Evolutionary conservation across 2,113 vertebrate genomes (phyloP).

Genomic region (Sturnus vulgaris): DNA sequence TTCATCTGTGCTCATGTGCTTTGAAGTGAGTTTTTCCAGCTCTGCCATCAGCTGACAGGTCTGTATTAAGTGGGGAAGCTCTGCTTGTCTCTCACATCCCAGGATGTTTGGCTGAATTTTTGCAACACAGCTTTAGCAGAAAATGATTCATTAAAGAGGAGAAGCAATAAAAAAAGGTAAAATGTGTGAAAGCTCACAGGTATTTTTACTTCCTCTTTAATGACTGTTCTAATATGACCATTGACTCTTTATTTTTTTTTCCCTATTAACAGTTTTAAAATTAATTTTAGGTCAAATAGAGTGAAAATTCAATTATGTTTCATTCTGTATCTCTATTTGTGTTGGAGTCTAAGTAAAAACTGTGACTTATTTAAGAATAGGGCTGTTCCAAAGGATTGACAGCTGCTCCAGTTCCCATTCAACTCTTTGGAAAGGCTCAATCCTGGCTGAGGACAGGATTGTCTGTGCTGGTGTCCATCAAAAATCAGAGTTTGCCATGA

Average conservation of each 20-base stretch:
- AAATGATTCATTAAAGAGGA: background rate
- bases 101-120: background rate
- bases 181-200: background rate
- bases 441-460: background rate
- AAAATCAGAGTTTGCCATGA: background rate
- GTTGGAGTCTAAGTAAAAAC: background rate
- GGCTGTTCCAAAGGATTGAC: background rate
- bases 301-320: background rate
- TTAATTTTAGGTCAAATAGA: background rate
- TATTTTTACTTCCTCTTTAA: background rate
- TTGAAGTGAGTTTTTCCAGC: constrained; percentile 10
- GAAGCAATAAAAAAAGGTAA: background rate
- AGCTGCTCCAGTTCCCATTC: background rate
- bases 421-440: background rate
- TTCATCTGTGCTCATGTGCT: background rate
- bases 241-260: background rate
- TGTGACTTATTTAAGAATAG: background rate
- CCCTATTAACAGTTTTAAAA: fast-evolving
- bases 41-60: background rate
- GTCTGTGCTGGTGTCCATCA: background rate
- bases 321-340: background rate
- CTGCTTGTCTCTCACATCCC: background rate
- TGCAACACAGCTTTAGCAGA: background rate
- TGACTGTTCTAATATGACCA: background rate
- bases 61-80: background rate